A percentile compares a stretch with the other conserved stretches of the same genome.
Evolutionary conservation across 2,797 vertebrate genomes (phyloP).

Genomic region (Austrolebias charrua): DNA sequence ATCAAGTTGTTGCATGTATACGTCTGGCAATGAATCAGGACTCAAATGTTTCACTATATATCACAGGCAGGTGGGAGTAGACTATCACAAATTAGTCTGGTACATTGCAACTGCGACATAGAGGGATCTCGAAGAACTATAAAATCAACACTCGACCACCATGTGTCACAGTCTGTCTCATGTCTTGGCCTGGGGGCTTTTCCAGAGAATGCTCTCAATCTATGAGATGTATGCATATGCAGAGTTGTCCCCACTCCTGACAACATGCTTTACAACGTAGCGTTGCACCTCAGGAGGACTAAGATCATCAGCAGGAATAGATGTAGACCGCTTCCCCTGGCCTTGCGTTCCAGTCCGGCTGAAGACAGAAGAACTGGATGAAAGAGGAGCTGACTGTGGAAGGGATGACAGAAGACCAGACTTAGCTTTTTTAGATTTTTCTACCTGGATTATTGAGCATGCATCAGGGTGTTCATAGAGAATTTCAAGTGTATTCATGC

Average conservation of each 20-base stretch:
- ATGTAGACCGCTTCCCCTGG: not conserved
- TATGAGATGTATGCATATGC: not conserved
- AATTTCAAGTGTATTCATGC: too few species aligned
- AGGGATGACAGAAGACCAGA: too few species aligned
- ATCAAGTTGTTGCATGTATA: not conserved
- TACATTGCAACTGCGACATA: slow-evolving; percentile 1
- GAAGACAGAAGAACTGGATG: too few species aligned
- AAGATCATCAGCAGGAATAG: not conserved
- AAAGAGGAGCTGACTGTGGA: too few species aligned
- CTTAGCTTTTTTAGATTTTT: too few species aligned
- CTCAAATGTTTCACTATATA: not conserved
- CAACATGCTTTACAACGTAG: slow-evolving; percentile 1
- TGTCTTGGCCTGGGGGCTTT: not conserved
- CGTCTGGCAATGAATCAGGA: not conserved
- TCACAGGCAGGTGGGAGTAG: not conserved
- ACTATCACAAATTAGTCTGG: not conserved
- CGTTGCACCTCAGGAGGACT: not conserved
- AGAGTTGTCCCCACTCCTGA: not conserved
- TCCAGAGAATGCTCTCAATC: not conserved
- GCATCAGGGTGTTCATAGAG: too few species aligned
- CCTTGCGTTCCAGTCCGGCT: too few species aligned
- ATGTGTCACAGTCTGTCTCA: slow-evolving; percentile 5
- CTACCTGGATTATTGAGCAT: too few species aligned
- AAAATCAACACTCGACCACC: not conserved
- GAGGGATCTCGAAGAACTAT: not conserved